These are phyloP conservation scores for Coranthus polyacanthus DNA, from an alignment of 2,797 vertebrate genomes.

Conservation along the genomic window DNA sequence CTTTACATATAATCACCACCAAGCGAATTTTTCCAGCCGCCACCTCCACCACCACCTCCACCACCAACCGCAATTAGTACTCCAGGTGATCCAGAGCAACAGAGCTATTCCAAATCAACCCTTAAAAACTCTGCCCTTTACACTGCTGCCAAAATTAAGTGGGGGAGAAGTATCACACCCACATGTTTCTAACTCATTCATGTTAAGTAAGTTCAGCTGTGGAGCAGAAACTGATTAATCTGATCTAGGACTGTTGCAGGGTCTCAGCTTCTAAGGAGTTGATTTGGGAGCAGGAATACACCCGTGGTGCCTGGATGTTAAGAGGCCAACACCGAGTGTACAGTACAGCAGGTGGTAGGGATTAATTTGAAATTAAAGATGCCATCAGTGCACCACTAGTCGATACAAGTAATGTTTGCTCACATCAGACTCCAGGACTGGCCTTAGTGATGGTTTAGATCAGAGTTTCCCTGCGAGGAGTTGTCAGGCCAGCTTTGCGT, in stretches of 20 bases:
- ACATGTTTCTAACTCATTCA: not conserved
- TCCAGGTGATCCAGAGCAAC: conserved; percentile 31
- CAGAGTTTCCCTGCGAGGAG: conserved; percentile 81
- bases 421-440: conserved; percentile 70
- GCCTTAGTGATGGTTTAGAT: conserved; percentile 73
- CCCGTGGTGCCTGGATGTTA: conserved; percentile 32
- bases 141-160: not conserved
- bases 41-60: conserved; percentile 39
- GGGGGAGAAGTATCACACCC: not conserved
- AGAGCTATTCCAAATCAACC: conserved; percentile 65
- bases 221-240: conserved; percentile 13
- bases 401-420: conserved; percentile 57
- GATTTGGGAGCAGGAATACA: conserved; percentile 64
- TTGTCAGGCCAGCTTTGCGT: conserved; percentile 52
- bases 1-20: conserved; percentile 17
- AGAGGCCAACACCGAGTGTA: conserved; percentile 1
- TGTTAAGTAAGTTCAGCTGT: conserved; percentile 2
- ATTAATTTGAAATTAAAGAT: conserved; percentile 15
- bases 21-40: conserved; percentile 35
- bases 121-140: conserved; percentile 49
- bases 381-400: conserved; percentile 24
- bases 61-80: conserved; percentile 36
- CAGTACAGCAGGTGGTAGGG: conserved; percentile 17
- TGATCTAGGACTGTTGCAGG: conserved; percentile 5
- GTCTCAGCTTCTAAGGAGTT: conserved; percentile 57